Base-by-base conservation (phyloP, 1,140 invertebrate genomes). In the Belonocnema kinseyi region DNA sequence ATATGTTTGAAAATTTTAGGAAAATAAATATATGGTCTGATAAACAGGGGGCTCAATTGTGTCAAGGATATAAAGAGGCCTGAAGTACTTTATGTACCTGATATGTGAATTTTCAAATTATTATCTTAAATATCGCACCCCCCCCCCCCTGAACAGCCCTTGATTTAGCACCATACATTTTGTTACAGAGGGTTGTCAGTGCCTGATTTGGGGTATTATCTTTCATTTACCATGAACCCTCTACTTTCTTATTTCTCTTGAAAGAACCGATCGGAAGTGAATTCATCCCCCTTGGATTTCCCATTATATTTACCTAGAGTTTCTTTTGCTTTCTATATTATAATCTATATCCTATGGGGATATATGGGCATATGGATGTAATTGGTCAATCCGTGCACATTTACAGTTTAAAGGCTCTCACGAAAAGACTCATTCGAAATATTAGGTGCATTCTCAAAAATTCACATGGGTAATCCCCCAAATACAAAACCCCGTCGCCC, bases 391-490 rank as follows among this genome's bases (percentile, higher is more conserved):
- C 54, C 54, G 54, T 56, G 17, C 54, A 19, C 19, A 10, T 56
- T 21, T 56, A 6, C n/a, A 21, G 21, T 56, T 21, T 56, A 3
- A 17, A 19, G 17, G 8, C 54, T 56, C 54, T 56, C 54, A 56
- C 54, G 54, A 21, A 56, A 19, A 13, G 54, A 19, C 17, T 19
- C 19, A 19, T 56, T 56, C 53, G 19, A 19, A 56, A 33, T 11
- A 56, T 21, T 19, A 19, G 19, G 17, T 21, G 13, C 54, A 21
- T 56, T 6, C 2, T 19, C 10, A 56, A 56, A 56, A 56, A 56
- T 56, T 56, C 54, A 56, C 54, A 56, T 21, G 54, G 54, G 54
- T 56, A 17, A 56, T 19, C 21, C 54, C 54, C 54, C 10, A 56
- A 56, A 56, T 19, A 19, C 54, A 56, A 56, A 56, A 54, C 16